Evolutionary conservation across 1,140 invertebrate genomes (phyloP).

Genomic region (Micrasema longulum): DNA sequence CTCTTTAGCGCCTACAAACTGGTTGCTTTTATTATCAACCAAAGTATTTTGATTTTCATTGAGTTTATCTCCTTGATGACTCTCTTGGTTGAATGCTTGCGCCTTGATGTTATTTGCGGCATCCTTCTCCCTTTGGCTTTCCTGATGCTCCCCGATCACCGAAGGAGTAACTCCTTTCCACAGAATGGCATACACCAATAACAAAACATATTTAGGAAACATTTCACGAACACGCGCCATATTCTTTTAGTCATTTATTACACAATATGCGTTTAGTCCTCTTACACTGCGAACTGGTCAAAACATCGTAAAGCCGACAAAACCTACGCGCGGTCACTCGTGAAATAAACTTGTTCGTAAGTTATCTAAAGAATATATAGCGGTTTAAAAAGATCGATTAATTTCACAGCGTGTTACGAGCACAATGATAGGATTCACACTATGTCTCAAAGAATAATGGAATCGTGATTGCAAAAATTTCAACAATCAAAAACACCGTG

Average conservation of each 20-base stretch:
- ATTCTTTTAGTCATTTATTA: conserved; percentile 27
- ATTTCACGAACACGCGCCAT: conserved; percentile 41
- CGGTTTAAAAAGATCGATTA: conserved; percentile 59
- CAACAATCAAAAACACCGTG: conserved; percentile 48
- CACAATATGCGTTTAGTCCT: conserved; percentile 3
- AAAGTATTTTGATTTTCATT: conserved; percentile 62
- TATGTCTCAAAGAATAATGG: conserved; percentile 59
- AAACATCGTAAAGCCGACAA: neutral
- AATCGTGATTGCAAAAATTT: conserved; percentile 48
- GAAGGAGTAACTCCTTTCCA: conserved; percentile 56
- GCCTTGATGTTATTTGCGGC: conserved; percentile 60
- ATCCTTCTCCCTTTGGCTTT: conserved; percentile 60
- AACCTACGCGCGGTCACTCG: conserved; percentile 24
- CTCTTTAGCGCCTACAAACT: conserved; percentile 64
- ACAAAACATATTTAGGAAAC: conserved; percentile 36
- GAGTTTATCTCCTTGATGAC: conserved; percentile 63
- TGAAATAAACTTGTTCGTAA: conserved; percentile 43
- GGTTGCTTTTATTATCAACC: conserved; percentile 63
- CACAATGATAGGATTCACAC: conserved; percentile 68
- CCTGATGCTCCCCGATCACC: conserved; percentile 56
- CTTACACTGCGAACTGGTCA: conserved; percentile 2
- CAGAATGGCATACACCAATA: conserved; percentile 41
- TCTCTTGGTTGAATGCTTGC: conserved; percentile 62
- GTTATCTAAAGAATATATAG: conserved; percentile 57
- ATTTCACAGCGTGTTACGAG: conserved; percentile 63